Conservation (phyloP, 2,797 vertebrate species). For the Lithobates pipiens region DNA sequence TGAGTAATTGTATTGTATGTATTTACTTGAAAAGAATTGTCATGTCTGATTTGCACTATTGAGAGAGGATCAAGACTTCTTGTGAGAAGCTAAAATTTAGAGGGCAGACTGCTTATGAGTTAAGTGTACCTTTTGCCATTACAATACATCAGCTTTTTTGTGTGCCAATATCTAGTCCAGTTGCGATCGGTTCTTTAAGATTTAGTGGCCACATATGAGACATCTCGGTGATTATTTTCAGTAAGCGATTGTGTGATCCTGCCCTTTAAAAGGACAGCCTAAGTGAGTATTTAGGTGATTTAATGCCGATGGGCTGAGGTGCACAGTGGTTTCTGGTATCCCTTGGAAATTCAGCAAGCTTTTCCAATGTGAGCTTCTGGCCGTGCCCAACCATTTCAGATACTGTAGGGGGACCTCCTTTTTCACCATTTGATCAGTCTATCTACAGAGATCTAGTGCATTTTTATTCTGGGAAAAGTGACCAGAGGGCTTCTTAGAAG, state of each 20-base stretch:
- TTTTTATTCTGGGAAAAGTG: too few species aligned
- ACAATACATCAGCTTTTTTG: not conserved
- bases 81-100: conserved; percentile 73
- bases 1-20: conserved; percentile 76
- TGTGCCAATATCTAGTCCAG: not conserved
- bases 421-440: too few species aligned
- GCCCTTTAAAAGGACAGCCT: too few species aligned
- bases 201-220: too few species aligned
- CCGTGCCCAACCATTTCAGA: too few species aligned
- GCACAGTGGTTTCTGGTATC: too few species aligned
- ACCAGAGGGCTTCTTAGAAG: too few species aligned
- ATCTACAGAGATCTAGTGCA: not conserved
- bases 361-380: too few species aligned
- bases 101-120: conserved; percentile 79
- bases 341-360: too few species aligned
- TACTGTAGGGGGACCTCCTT: too few species aligned
- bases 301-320: not conserved
- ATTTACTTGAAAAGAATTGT: conserved; percentile 83
- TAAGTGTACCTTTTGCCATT: not conserved
- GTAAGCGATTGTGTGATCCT: too few species aligned
- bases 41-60: conserved; percentile 90
- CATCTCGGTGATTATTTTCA: not conserved
- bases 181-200: not conserved
- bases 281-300: not conserved
- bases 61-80: conserved; percentile 75